Conservation (phyloP, 2,797 vertebrate species). For the Anniella stebbinsi region DNA sequence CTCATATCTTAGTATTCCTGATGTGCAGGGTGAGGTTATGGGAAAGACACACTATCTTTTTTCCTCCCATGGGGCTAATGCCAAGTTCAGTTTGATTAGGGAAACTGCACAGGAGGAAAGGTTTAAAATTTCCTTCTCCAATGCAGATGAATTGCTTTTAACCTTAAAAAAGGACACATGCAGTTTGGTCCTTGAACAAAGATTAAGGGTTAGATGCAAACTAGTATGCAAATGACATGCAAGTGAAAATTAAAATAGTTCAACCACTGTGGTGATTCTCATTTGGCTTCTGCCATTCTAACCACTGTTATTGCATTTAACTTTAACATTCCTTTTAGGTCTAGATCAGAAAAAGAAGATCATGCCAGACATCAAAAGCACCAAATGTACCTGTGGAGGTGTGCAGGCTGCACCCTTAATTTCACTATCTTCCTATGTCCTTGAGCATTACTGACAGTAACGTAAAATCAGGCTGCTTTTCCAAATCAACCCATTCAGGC, state of each 20-base stretch:
- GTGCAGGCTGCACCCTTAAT: slow-evolving; percentile 15
- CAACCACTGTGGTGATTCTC: neutral
- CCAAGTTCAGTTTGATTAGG: neutral
- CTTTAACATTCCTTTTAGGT: neutral
- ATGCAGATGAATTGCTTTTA: neutral
- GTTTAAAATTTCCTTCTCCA: neutral
- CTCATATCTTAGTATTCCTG: neutral
- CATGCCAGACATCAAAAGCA: neutral
- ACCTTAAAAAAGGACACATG: neutral
- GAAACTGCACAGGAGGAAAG: neutral
- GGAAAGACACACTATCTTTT: neutral
- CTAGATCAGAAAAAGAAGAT: neutral
- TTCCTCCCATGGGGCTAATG: neutral
- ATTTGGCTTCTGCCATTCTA: neutral
- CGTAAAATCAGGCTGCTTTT: slow-evolving; percentile 41
- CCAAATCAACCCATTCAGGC: slow-evolving; percentile 55
- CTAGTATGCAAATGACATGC: neutral
- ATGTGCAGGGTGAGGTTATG: too few relatives aligned
- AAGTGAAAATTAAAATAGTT: slow-evolving; percentile 8
- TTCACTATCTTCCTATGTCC: slow-evolving; percentile 27
- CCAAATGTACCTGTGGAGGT: neutral
- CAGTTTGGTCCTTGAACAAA: neutral
- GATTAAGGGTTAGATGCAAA: neutral
- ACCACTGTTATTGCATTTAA: neutral
- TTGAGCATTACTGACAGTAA: slow-evolving; percentile 25